Evolutionary conservation across 2,797 vertebrate species (phyloP).

Genomic region (Peromyscus aztecus): DNA sequence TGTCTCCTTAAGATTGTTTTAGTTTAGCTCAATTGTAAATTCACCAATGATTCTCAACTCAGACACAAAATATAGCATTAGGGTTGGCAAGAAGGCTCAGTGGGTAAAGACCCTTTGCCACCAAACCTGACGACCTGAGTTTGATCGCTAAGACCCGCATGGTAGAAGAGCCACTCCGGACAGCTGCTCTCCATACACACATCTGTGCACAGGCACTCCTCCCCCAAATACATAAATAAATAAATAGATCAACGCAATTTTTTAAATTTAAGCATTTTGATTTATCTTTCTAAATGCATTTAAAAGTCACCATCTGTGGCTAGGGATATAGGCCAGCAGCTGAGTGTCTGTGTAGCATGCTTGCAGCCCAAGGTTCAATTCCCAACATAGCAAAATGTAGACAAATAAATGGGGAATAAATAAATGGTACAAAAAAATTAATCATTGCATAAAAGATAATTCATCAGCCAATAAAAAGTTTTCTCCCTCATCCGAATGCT

Average conservation of each 20-base stretch:
- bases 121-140: background rate
- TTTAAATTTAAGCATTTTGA: background rate
- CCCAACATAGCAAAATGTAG: background rate
- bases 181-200: background rate
- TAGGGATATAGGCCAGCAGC: background rate
- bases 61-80: background rate
- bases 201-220: background rate
- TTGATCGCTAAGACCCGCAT: background rate
- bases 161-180: no score
- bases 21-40: background rate
- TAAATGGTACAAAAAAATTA: background rate
- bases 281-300: conserved; percentile 13
- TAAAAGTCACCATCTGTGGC: background rate
- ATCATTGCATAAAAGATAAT: conserved; percentile 5
- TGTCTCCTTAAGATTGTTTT: background rate
- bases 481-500: background rate
- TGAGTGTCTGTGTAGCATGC: background rate
- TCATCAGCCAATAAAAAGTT: background rate
- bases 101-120: background rate
- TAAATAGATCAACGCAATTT: background rate
- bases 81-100: background rate
- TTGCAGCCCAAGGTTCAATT: background rate
- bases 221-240: background rate
- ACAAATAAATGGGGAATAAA: background rate
- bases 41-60: conserved; percentile 1